Percentiles rank a stretch among this genome's conserved stretches.
phyloP scores from a whole-genome alignment of 2,113 vertebrate species.

The Telmatochromis sp. region DNA sequence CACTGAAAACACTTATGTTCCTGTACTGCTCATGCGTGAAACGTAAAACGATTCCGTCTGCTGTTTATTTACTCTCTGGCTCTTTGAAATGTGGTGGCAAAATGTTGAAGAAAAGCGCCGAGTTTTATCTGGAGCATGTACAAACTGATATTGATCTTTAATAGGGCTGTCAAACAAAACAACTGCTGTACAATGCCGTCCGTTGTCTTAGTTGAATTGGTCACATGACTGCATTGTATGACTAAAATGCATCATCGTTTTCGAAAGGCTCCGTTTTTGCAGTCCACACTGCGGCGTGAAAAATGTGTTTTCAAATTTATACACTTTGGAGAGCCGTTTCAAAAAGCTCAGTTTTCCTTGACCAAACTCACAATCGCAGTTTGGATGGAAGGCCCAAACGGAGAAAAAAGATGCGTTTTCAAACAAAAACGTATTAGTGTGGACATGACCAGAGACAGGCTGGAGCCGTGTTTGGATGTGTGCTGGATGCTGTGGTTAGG shows the following conservation, averaged over 20 bases:
- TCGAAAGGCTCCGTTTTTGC: neutral
- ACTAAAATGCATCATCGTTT: rapidly evolving
- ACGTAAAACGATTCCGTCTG: neutral
- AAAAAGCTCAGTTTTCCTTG: neutral
- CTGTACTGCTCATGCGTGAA: neutral
- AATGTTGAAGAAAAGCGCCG: neutral
- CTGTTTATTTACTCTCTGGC: neutral
- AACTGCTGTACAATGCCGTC: neutral
- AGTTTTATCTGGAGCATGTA: neutral
- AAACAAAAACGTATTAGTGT: neutral
- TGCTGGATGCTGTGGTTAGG: neutral
- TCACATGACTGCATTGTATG: neutral
- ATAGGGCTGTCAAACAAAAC: neutral
- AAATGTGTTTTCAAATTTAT: neutral
- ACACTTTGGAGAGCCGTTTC: neutral
- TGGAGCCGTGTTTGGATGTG: neutral
- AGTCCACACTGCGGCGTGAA: neutral
- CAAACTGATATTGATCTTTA: neutral
- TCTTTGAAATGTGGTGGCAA: neutral
- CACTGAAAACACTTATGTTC: neutral
- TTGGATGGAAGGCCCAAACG: neutral
- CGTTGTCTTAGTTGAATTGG: neutral
- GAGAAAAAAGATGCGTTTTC: neutral
- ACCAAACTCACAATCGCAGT: neutral
- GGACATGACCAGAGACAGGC: rapidly evolving